Base-by-base conservation (phyloP, 2,113 vertebrate species). In the Saccopteryx bilineata region DNA sequence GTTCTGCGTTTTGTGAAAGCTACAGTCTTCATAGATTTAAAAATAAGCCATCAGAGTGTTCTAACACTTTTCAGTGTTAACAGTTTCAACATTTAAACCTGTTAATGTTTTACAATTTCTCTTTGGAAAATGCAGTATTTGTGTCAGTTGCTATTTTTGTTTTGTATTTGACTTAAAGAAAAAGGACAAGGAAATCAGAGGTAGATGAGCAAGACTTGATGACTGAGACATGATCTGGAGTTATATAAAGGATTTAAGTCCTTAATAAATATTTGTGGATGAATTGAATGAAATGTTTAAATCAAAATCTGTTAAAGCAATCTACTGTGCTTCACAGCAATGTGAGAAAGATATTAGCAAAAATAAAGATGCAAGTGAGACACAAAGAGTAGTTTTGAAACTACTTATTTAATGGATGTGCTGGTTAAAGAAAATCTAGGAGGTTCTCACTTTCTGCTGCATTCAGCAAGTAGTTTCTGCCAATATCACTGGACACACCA, bases 141-240 rank as follows among this genome's bases (percentile, higher is more conserved):
- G 4, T 58, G 5, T 85, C 48, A 56, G 13, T 69, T 9, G 24
- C 2, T 46, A 31, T 56, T 82, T 93, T 66, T 60, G 12, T n/a
- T 87, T 87, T 89, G 11, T 56, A 79, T 94, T 93, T 54, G 87
- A 66, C 72, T 50, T 87, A 46, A 96, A 71, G n/a, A 52, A 81
- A 87, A 69, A 19, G 0, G 13, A 31, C 5, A 75, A 26, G 65
- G 31, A 33, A 78, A 82, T 74, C n/a, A 90, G 28, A 82, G 76
- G 19, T 31, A 52, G 50, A 61, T 39, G 14, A 82, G 0, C 17
- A 88, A n/a, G 28, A 61, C 60, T 52, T 74, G 65, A 74, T 74
- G n/a, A 87, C 9, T 68, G 13, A 87, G 84, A 68, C 2, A 24
- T 26, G 12, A 85, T 66, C 1, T 80, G 7, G 17, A 84, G 23